Percentiles rank a stretch among this genome's conserved stretches.
phyloP scores from a whole-genome alignment of 2,113 vertebrate species.

The Uria lomvia region DNA sequence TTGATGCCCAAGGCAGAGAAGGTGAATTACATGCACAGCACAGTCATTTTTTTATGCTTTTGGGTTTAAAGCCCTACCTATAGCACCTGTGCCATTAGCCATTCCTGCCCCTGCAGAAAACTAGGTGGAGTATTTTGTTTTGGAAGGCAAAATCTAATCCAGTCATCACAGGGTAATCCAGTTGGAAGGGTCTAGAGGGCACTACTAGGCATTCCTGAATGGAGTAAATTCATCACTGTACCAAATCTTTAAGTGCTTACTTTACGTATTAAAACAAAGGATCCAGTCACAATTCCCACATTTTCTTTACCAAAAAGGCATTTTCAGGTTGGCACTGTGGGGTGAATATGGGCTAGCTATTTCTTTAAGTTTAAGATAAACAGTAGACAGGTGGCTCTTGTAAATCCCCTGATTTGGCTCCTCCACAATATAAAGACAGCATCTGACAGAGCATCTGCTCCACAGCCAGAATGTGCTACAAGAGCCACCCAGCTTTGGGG shows the following conservation, averaged over 20 bases:
- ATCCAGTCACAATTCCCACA: neutral
- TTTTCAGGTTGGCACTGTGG: neutral
- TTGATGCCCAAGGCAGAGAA: neutral
- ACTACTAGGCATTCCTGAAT: neutral
- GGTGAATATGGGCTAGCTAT: neutral
- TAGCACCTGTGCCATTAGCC: neutral
- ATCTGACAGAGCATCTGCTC: neutral
- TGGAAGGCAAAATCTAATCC: neutral
- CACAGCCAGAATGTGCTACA: neutral
- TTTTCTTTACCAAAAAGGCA: neutral
- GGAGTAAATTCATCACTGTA: neutral
- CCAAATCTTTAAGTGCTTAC: neutral
- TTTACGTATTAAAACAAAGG: neutral
- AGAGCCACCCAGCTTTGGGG: neutral
- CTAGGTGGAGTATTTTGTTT: neutral
- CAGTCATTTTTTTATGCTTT: neutral
- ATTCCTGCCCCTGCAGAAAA: neutral
- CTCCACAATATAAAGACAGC: neutral
- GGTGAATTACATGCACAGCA: neutral
- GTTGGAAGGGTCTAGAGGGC: neutral
- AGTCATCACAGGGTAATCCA: neutral
- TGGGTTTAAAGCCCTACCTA: neutral
- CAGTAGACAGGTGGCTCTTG: neutral
- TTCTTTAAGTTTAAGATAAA: neutral
- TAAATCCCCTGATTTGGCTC: neutral